Evolutionary conservation across 2,797 vertebrate genomes (phyloP).

Genomic region (Tauraco hartlaubi): DNA sequence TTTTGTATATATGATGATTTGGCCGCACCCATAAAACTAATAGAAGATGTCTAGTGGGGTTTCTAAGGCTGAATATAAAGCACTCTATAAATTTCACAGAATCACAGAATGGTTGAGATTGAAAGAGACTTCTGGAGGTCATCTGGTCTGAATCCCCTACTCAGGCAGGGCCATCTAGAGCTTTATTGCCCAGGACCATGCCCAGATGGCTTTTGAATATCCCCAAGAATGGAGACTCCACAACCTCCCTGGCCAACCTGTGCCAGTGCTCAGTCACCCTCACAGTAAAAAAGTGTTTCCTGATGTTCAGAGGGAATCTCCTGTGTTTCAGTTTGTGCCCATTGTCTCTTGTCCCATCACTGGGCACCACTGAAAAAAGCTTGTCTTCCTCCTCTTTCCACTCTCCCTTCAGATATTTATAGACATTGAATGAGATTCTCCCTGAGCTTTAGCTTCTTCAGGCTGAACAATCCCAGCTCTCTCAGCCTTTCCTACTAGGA

Average conservation of each 20-base stretch:
- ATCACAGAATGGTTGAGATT: neutral
- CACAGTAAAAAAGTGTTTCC: neutral
- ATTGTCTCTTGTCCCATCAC: neutral
- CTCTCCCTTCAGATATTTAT: neutral
- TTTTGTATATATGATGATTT: neutral
- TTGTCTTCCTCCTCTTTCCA: no score
- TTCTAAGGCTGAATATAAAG: neutral
- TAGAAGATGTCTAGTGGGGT: neutral
- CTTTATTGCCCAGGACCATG: neutral
- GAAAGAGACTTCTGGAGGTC: neutral
- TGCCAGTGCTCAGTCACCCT: neutral
- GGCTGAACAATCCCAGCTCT: neutral
- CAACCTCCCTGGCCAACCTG: neutral
- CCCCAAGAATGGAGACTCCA: neutral
- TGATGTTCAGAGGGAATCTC: neutral
- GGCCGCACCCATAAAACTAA: neutral
- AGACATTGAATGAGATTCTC: neutral
- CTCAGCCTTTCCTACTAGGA: neutral
- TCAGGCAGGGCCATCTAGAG: neutral
- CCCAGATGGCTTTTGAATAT: neutral
- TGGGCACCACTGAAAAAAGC: no score
- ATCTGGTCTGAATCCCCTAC: neutral
- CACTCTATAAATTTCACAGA: neutral
- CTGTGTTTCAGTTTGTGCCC: neutral
- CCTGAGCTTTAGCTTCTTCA: neutral